Percentiles rank a stretch among this genome's conserved stretches.
These are phyloP conservation scores for Lacerta agilis DNA, from an alignment of 2,797 vertebrate species.

Conservation along the genomic window DNA sequence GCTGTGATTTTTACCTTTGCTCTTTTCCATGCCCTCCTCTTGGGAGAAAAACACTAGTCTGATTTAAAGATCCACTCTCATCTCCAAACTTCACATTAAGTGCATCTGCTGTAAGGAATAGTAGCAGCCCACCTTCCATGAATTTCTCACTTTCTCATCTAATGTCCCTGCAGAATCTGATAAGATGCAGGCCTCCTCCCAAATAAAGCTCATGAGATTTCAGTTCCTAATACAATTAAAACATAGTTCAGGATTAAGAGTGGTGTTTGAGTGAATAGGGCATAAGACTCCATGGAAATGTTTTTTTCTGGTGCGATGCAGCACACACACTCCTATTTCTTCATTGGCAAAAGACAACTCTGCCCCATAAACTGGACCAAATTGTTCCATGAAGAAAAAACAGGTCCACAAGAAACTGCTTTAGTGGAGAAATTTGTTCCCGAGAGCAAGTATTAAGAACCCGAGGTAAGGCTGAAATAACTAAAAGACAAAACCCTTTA, in stretches of 20 bases:
- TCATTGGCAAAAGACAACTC: slow-evolving; percentile 22
- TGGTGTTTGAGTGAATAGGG: neutral
- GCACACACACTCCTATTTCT: neutral
- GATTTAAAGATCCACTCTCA: neutral
- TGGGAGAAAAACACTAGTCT: neutral
- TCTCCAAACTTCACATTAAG: neutral
- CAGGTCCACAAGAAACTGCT: slow-evolving; percentile 25
- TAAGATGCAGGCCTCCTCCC: neutral
- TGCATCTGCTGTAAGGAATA: neutral
- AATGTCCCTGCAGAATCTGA: neutral
- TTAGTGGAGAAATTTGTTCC: slow-evolving; percentile 43
- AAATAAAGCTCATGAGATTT: neutral
- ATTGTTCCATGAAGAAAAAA: slow-evolving; percentile 39
- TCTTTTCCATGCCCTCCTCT: neutral
- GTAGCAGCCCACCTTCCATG: neutral
- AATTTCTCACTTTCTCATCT: neutral
- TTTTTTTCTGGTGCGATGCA: neutral
- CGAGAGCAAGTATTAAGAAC: slow-evolving; percentile 33
- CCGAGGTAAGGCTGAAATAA: slow-evolving; percentile 45
- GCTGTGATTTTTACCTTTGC: neutral
- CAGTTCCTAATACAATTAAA: neutral
- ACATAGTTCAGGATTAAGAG: neutral
- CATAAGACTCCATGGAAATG: neutral
- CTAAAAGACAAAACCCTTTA: slow-evolving; percentile 24
- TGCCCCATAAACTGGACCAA: slow-evolving; percentile 12